Evolutionary conservation across 1,140 invertebrate genomes (phyloP).

Genomic region (Meloidogyne exigua): DNA sequence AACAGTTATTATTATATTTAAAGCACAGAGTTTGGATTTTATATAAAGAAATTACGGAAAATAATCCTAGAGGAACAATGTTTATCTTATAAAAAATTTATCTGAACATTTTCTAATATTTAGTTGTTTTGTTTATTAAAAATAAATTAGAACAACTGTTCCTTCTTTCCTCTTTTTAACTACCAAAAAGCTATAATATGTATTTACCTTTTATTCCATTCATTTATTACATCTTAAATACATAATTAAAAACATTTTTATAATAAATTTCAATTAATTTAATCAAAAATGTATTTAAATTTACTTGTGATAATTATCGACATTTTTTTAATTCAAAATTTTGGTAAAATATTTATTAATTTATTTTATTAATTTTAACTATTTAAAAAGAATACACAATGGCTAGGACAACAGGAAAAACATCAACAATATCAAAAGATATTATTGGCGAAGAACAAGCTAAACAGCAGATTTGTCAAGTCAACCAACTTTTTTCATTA

Average conservation of each 20-base stretch:
- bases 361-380: background rate
- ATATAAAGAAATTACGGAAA: too few species aligned
- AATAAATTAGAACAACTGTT: background rate
- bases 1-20: too few species aligned
- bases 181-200: too few species aligned
- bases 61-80: too few species aligned
- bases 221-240: too few species aligned
- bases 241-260: too few species aligned
- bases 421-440: background rate
- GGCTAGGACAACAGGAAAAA: background rate
- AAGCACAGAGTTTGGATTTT: too few species aligned
- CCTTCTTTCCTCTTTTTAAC: too few species aligned
- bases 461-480: background rate
- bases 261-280: background rate
- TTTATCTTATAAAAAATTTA: too few species aligned
- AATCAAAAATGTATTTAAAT: background rate
- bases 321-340: background rate
- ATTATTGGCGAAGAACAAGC: background rate
- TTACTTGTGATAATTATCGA: background rate
- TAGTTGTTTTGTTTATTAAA: too few species aligned
- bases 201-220: background rate
- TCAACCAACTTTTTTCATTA: background rate
- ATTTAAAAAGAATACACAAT: background rate
- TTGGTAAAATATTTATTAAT: background rate
- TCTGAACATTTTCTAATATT: too few species aligned